Evolutionary conservation across 2,797 vertebrate genomes (phyloP), one percentile per base, ranked within the genome.

Genomic region (Pogonophryne albipinna): DNA sequence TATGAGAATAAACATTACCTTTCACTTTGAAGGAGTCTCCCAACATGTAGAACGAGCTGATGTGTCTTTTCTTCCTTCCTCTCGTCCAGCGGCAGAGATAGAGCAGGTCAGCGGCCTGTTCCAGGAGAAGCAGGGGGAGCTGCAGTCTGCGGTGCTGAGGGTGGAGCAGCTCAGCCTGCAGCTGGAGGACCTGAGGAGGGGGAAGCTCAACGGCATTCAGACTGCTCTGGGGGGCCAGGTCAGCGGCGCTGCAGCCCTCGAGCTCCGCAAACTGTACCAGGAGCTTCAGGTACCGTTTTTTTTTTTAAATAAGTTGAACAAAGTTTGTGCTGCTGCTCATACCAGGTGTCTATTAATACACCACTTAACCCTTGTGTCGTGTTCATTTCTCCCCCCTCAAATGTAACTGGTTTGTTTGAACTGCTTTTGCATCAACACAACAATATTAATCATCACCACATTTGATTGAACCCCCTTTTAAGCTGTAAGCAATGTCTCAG

Each of bases 161-260:
- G 98, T 99, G 76, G 98, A 99, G 90, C 98, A 99, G 89, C 97
- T 99, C 65, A 98, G 97, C 66, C 94, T 98, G 87, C 98, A 99
- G 65, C 90, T 99, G 83, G 98, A 99, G 62, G 98, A 99, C 78
- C 94, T 99, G 83, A 93, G 97, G 63, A 96, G 97, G 80, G 98
- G 98, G 45, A 99, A 98, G 83, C 91, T 98, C 74, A 98, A 97
- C 1, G 98, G 97, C 38, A 94, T 99, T 79, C 97, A 98, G 92
- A 92, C 95, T 0, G 44, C 84, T 0, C 94, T 97, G 71, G 96
- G 94, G 1, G 96, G 97, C 58, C 97, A 97, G 78, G 93, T 98
- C 76, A 95, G 97, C 0, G 97, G 97, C 1, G 95, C 97, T 12
- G 98, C 98, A 20, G 97, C 98, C 0, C 87, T 98, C 51, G 98